These are phyloP conservation scores for Sesia apiformis DNA, from an alignment of 2,888 invertebrate genomes.

Conservation along the genomic window DNA sequence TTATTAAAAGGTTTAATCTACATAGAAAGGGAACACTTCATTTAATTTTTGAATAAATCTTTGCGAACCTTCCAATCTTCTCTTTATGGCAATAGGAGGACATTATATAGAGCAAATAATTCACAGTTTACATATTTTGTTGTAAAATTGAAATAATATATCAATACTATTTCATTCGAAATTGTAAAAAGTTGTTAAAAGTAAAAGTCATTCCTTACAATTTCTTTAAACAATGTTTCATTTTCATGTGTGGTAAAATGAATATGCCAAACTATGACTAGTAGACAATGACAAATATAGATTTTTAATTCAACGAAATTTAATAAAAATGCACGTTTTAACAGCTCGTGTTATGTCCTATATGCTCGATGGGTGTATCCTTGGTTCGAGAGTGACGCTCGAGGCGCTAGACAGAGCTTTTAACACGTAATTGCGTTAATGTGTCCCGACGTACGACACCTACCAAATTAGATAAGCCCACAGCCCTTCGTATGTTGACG, in stretches of 20 bases:
- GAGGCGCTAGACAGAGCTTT: slow-evolving; percentile 55
- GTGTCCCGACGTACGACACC: slow-evolving; percentile 52
- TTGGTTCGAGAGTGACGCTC: slow-evolving; percentile 43
- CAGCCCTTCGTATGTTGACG: slow-evolving; percentile 11
- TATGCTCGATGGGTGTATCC: slow-evolving; percentile 18
- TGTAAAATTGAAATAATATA: too few relatives aligned
- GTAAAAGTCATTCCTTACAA: too few relatives aligned
- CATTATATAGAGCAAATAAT: slow-evolving; percentile 9
- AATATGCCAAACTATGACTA: too few relatives aligned
- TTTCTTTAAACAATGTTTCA: too few relatives aligned
- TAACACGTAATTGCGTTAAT: slow-evolving; percentile 67
- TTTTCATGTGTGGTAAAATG: too few relatives aligned
- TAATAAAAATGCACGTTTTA: slow-evolving; percentile 6
- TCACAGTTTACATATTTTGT: too few relatives aligned
- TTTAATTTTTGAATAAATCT: slow-evolving; percentile 49
- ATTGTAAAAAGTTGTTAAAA: too few relatives aligned
- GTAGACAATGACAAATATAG: too few relatives aligned
- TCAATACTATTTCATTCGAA: too few relatives aligned
- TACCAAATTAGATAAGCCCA: slow-evolving; percentile 45
- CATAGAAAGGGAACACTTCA: slow-evolving; percentile 32
- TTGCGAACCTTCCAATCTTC: slow-evolving; percentile 20
- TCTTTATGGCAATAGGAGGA: slow-evolving; percentile 8
- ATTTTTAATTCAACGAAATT: too few relatives aligned
- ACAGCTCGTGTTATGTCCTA: slow-evolving; percentile 14
- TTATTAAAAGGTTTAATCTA: slow-evolving; percentile 54